Evolutionary conservation across 2,113 vertebrate species (phyloP).

Genomic region (Cebidichthys violaceus): DNA sequence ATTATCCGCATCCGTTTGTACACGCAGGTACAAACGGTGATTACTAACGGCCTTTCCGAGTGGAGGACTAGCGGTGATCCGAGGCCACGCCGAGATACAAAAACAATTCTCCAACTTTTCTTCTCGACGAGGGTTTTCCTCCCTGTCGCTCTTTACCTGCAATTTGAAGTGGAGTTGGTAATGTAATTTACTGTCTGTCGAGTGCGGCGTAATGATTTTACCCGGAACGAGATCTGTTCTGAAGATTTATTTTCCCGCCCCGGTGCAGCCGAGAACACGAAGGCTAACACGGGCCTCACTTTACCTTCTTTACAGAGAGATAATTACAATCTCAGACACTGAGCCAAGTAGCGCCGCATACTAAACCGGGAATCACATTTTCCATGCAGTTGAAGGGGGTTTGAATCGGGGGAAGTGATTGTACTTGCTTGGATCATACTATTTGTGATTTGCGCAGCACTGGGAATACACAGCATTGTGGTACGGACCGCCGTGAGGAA

Average conservation of each 20-base stretch:
- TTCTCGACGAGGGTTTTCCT: slow-evolving; percentile 44
- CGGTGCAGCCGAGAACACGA: slow-evolving; percentile 52
- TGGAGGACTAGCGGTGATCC: not conserved
- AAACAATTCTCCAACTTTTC: slow-evolving; percentile 31
- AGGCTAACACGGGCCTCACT: slow-evolving; percentile 58
- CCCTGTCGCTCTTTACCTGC: slow-evolving; percentile 29
- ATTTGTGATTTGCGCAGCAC: slow-evolving; percentile 39
- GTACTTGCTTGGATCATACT: slow-evolving; percentile 30
- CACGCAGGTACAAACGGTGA: slow-evolving; percentile 54
- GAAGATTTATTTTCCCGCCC: slow-evolving; percentile 60
- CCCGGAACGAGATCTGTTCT: slow-evolving; percentile 47
- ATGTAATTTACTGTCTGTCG: slow-evolving; percentile 58
- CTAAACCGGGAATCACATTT: slow-evolving; percentile 55
- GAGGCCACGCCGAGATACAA: slow-evolving; percentile 9
- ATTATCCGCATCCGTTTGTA: slow-evolving; percentile 65
- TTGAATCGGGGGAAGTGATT: slow-evolving; percentile 43
- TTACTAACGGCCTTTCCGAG: slow-evolving; percentile 45
- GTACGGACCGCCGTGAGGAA: not conserved
- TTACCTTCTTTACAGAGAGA: slow-evolving; percentile 64
- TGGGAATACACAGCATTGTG: not conserved
- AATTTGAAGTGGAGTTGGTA: slow-evolving; percentile 45
- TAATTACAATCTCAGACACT: slow-evolving; percentile 68
- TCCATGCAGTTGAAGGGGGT: slow-evolving; percentile 24
- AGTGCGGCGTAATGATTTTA: slow-evolving; percentile 53
- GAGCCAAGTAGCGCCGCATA: slow-evolving; percentile 53